These are phyloP conservation scores for Cladorhizidae sp. DNA, from an alignment of 37 sponge, comb jelly and placozoan species.

Conservation along the genomic window DNA sequence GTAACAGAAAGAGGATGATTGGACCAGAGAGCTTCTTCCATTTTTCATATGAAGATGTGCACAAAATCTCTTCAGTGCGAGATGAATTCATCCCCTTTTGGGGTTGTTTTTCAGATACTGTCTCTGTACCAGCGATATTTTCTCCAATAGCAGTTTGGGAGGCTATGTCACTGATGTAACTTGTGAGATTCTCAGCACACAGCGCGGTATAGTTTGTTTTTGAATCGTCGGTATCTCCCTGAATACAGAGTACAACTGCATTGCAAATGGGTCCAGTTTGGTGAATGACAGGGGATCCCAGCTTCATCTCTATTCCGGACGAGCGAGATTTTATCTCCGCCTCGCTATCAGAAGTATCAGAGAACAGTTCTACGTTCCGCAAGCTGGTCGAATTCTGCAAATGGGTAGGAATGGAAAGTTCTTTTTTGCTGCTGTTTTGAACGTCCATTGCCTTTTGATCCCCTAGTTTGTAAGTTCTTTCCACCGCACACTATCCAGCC, in stretches of 20 bases:
- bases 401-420: neutral
- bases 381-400: neutral
- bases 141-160: neutral
- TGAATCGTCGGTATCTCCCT: neutral
- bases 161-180: neutral
- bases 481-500: too few species aligned
- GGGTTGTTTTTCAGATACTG: neutral
- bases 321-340: constrained; percentile 8
- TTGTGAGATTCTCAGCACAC: neutral
- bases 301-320: neutral
- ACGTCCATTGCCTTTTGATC: too few species aligned
- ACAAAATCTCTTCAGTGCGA: neutral
- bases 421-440: too few species aligned
- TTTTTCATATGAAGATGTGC: neutral
- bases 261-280: neutral
- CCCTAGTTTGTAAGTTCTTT: too few species aligned
- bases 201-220: neutral
- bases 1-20: constrained; percentile 10
- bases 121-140: neutral
- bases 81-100: neutral
- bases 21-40: constrained; percentile 40
- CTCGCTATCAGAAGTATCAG: constrained; percentile 5
- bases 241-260: neutral
- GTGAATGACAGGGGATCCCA: neutral
- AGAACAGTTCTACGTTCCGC: neutral